Conservation (phyloP, 2,797 vertebrate genomes). For the Epinephelus coioides region DNA sequence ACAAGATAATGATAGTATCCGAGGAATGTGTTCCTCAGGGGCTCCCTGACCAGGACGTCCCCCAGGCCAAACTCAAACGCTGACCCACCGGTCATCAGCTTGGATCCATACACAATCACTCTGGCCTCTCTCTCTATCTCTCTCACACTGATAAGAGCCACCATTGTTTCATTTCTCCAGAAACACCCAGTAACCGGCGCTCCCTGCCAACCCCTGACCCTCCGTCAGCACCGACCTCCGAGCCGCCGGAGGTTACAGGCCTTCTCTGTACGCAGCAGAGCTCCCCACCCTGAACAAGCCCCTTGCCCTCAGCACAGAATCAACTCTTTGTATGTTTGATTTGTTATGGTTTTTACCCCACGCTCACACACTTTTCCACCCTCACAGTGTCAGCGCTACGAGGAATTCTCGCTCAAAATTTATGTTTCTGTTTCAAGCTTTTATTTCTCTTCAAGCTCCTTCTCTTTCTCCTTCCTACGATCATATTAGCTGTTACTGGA, state of each 20-base stretch:
- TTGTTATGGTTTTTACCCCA: conserved; percentile 78
- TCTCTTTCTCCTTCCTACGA: conserved; percentile 32
- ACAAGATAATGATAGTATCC: conserved; percentile 71
- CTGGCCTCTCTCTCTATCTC: conserved; percentile 24
- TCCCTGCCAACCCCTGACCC: conserved; percentile 72
- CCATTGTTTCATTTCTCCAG: conserved; percentile 54
- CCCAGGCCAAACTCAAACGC: conserved; percentile 28
- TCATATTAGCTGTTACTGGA: conserved; percentile 59
- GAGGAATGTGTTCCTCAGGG: conserved; percentile 59
- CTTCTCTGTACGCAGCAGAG: conserved; percentile 51
- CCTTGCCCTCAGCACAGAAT: conserved; percentile 79
- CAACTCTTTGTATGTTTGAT: conserved; percentile 82
- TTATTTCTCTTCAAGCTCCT: conserved; percentile 43
- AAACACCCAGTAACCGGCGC: conserved; percentile 40
- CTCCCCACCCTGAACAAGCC: conserved; percentile 64
- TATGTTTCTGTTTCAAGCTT: conserved; percentile 36
- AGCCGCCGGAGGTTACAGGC: conserved; percentile 67
- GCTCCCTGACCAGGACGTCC: conserved; percentile 45
- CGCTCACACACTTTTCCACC: conserved; percentile 60
- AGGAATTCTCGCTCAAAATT: conserved; percentile 54
- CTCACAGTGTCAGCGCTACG: conserved; percentile 2
- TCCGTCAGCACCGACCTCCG: conserved; percentile 52
- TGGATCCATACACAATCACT: conserved; percentile 1
- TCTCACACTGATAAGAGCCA: conserved; percentile 64
- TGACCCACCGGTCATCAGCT: conserved; percentile 45